Percentiles rank a stretch among this genome's conserved stretches.
These are phyloP conservation scores for Melikaiella ostensackeni DNA, from an alignment of 2,888 invertebrate genomes.

Conservation along the genomic window DNA sequence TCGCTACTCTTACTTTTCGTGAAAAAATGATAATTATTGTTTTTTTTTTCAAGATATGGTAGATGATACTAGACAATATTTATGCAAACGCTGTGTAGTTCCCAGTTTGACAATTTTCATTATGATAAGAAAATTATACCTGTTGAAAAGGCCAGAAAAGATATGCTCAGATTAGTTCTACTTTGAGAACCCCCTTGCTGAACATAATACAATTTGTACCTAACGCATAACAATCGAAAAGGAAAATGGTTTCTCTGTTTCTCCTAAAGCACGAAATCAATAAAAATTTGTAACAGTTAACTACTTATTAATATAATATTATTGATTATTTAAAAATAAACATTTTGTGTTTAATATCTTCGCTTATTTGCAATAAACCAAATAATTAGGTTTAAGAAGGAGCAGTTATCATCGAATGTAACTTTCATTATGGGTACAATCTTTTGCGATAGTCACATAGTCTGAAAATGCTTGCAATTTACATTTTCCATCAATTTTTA, in stretches of 20 bases:
- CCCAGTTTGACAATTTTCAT: background rate
- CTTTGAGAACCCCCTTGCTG: background rate
- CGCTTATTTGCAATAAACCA: conserved; percentile 18
- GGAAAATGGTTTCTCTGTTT: background rate
- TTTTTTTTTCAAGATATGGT: background rate
- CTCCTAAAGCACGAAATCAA: background rate
- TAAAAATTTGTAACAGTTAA: background rate
- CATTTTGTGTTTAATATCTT: conserved; percentile 2
- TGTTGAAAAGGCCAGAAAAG: background rate
- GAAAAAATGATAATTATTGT: background rate
- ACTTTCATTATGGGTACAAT: background rate
- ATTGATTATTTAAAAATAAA: conserved; percentile 4
- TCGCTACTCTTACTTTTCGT: background rate
- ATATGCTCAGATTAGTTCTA: background rate
- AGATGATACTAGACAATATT: conserved; percentile 21
- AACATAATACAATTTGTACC: conserved; percentile 3
- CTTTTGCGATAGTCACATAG: background rate
- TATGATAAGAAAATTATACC: background rate
- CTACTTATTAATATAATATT: background rate
- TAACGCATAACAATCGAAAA: background rate
- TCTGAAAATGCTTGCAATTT: background rate
- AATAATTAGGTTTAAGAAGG: conserved; percentile 17
- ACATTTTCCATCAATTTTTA: background rate
- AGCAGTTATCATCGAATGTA: conserved; percentile 11
- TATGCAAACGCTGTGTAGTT: conserved; percentile 11